Evolutionary conservation across 2,797 vertebrate species (phyloP).

Genomic region (Lithobates sylvaticus): DNA sequence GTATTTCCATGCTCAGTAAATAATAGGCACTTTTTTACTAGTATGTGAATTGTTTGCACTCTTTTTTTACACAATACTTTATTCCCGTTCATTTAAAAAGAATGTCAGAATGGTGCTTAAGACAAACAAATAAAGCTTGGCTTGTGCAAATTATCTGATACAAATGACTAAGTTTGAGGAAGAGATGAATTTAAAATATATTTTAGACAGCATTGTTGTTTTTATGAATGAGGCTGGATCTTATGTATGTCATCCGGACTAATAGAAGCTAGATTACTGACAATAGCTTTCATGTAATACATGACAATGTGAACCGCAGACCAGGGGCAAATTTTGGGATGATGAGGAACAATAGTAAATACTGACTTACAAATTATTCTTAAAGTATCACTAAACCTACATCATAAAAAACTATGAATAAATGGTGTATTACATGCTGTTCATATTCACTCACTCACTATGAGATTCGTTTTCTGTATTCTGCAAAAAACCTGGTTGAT

Average conservation of each 20-base stretch:
- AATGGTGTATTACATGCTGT: too few species aligned
- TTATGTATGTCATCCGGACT: neutral
- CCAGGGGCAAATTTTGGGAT: too few species aligned
- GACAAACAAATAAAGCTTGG: neutral
- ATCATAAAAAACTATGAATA: too few species aligned
- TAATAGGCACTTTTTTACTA: neutral
- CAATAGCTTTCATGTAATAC: too few species aligned
- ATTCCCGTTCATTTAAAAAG: neutral
- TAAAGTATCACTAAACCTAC: too few species aligned
- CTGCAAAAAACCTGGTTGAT: too few species aligned
- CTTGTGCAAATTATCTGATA: neutral
- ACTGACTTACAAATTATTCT: too few species aligned
- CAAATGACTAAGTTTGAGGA: neutral
- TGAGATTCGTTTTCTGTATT: too few species aligned
- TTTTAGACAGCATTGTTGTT: neutral
- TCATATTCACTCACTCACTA: too few species aligned
- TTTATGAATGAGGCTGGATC: neutral
- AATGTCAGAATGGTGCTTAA: neutral
- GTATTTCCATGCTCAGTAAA: slow-evolving; percentile 8
- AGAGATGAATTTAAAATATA: neutral
- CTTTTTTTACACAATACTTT: neutral
- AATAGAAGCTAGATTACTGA: too few species aligned
- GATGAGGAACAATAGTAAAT: too few species aligned
- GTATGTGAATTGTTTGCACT: neutral
- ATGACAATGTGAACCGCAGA: too few species aligned